Evolutionary conservation across 2,888 invertebrate genomes (phyloP), one percentile per base, ranked within the genome.

Genomic region (Arge pagana): DNA sequence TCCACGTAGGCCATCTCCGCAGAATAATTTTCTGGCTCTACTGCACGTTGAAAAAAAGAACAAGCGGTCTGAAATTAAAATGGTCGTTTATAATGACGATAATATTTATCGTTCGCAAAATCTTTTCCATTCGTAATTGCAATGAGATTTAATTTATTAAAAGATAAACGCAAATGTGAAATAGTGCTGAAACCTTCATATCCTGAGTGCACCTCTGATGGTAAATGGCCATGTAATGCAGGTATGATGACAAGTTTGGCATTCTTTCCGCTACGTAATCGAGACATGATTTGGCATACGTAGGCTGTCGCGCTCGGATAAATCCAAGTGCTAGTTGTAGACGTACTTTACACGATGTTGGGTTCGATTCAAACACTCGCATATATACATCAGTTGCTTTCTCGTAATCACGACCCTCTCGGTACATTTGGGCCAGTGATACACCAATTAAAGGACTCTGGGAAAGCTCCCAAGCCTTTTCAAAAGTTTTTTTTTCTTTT

Each of bases 181-280:
- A n/a, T n/a, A n/a, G n/a, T n/a, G n/a, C n/a, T n/a, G n/a, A n/a
- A n/a, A 42, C 42, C 30, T 31, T 11, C 16, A 13, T 30, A 23
- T 31, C 10, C 8, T 31, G 18, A 13, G 28, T 30, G 42, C 42
- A 42, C 16, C 31, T 42, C 21, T 42, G 30, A 13, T 30, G n/a
- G 19, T 42, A 42, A 30, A 42, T 42, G 13, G 18, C 42, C 42
- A 42, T 42, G 42, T 42, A 42, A 18, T 42, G 42, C 3, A 7
- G 4, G 11, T 30, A 42, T 42, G 3, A 11, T 2, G 1, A 19
- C 1, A 21, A 30, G 8, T 30, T 11, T 6, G 42, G 42, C 42
- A 42, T 42, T 11, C 31, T 30, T 7, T 18, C 30, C 28, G 42
- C 30, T 31, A 42, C 42, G 13, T 30, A 42, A 42, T 42, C 42